Base-by-base conservation (phyloP, 2,888 invertebrate genomes). In the Merodon equestris region DNA sequence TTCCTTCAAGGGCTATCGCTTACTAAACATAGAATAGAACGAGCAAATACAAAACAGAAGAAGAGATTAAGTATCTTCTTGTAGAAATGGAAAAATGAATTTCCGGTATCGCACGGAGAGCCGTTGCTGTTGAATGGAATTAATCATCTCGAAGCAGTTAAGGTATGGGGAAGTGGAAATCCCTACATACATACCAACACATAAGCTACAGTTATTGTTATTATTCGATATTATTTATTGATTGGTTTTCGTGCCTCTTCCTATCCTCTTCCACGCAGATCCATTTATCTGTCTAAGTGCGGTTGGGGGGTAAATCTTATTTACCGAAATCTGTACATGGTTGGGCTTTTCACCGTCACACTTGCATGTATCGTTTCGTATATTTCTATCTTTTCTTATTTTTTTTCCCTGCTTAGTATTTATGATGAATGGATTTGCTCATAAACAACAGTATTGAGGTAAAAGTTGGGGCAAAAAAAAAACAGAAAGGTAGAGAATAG, bases 91-190 rank as follows among this genome's bases (percentile, higher is more conserved):
- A 42, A 27, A 60, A 79, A 73, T 74, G 68, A 56, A 66, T 74
- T 79, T 79, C 79, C 79, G 79, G 79, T 54, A 63, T 63, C 18
- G 14, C 27, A 58, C 50, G 50, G 17, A 7, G 14, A 18, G 27
- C 10, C 12, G 19, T 5, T n/a, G 18, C 40, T 51, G 48, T 57
- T 19, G 40, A 74, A 54, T 64, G 58, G 64, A 50, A 63, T 54
- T 68, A 70, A 73, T 79, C 64, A 54, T 42, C 7, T 4, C 27
- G 48, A 51, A 54, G 56, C 63, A 58, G 73, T 77, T 58, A 72
- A 57, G n/a, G 5, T 36, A 72, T 74, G 68, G 68, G 68, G 79
- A 79, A 74, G 74, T 51, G 58, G 60, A 54, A 45, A 40, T 15
- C 10, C 1, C n/a, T n/a, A n/a, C n/a, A n/a, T n/a, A n/a, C n/a